Evolutionary conservation across 2,113 vertebrate genomes (phyloP).

Genomic region (Carollia perspicillata): DNA sequence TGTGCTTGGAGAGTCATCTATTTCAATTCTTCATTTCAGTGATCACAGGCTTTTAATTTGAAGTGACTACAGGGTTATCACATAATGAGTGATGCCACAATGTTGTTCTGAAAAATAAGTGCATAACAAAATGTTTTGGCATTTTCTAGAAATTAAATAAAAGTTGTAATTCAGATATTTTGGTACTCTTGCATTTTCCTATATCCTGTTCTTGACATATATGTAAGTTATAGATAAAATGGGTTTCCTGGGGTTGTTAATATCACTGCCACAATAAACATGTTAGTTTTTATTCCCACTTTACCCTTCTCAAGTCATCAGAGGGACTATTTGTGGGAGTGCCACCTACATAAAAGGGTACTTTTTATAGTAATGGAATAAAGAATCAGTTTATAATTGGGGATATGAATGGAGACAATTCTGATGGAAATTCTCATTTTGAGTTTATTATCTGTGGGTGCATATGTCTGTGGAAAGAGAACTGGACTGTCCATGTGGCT

Average conservation of each 20-base stretch:
- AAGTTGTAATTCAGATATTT: not conserved
- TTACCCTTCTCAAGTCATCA: not conserved
- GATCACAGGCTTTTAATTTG: not conserved
- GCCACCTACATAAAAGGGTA: not conserved
- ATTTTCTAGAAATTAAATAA: not conserved
- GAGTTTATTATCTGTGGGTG: not conserved
- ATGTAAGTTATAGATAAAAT: not conserved
- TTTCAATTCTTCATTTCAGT: not conserved
- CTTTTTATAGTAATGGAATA: not conserved
- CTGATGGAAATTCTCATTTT: not conserved
- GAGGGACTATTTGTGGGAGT: not conserved
- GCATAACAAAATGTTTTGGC: not conserved
- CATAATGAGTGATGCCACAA: not conserved
- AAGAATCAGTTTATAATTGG: not conserved
- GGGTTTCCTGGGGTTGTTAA: not conserved
- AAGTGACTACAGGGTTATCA: not conserved
- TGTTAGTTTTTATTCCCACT: not conserved
- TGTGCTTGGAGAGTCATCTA: not conserved
- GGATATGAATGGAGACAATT: not conserved
- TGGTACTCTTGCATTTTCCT: not conserved
- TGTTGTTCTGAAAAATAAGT: not conserved
- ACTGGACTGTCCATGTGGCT: rapidly evolving
- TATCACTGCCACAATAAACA: not conserved
- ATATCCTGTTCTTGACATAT: not conserved
- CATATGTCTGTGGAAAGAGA: not conserved